phyloP scores from a whole-genome alignment of 2,797 vertebrate species.

The Pagetopsis macropterus region DNA sequence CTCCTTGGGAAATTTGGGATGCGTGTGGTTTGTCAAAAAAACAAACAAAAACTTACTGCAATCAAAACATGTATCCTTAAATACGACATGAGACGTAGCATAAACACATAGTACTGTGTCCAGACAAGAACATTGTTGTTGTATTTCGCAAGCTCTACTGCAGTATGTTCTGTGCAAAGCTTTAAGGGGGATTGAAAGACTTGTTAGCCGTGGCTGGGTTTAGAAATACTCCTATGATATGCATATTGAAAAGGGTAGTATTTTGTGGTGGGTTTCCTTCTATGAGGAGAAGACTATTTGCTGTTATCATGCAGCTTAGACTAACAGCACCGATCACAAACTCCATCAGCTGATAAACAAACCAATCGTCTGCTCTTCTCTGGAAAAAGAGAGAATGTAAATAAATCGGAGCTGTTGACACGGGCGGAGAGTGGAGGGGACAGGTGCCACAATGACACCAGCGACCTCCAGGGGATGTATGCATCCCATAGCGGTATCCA shows the following conservation, averaged over 20 bases:
- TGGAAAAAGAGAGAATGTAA: conserved; percentile 73
- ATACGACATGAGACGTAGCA: conserved; percentile 26
- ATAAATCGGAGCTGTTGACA: conserved; percentile 76
- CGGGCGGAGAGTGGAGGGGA: conserved; percentile 70
- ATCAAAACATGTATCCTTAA: conserved; percentile 30
- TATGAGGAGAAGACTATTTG: not conserved
- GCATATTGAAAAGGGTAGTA: too few species aligned
- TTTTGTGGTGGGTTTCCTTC: too few species aligned
- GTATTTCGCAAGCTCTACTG: not conserved
- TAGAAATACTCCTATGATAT: not conserved
- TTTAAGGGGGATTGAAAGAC: not conserved
- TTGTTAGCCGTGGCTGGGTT: not conserved
- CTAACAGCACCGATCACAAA: not conserved
- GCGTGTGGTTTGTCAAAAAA: conserved; percentile 30
- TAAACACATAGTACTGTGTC: conserved; percentile 27
- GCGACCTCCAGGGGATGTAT: conserved; percentile 74
- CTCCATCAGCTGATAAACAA: not conserved
- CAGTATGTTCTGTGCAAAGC: not conserved
- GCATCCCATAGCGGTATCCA: conserved; percentile 78
- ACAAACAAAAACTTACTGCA: conserved; percentile 33
- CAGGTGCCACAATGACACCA: conserved; percentile 79
- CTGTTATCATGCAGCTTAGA: not conserved
- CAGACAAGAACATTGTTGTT: not conserved
- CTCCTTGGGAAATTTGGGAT: conserved; percentile 28
- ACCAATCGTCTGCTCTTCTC: conserved; percentile 7